phyloP scores from a whole-genome alignment of 2,113 vertebrate species.

The Hyla sarda region DNA sequence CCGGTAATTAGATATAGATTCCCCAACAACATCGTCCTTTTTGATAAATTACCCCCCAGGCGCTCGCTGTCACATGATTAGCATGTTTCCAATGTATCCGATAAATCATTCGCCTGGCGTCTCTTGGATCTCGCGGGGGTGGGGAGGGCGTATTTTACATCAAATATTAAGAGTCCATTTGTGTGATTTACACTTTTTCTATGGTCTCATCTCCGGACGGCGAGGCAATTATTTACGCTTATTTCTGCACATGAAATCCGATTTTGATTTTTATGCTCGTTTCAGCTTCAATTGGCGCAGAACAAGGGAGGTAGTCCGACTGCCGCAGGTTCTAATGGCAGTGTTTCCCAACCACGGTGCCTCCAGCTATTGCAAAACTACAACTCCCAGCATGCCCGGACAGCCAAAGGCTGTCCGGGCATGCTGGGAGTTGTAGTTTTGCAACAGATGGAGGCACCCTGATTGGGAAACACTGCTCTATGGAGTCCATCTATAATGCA shows the following conservation, averaged over 20 bases:
- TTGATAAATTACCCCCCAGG: conserved; percentile 79
- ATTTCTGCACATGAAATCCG: not conserved
- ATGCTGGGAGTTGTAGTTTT: no score
- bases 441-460: no score
- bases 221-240: conserved; percentile 32
- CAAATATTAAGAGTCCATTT: conserved; percentile 70
- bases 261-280: conserved; percentile 15
- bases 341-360: no score
- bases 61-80: conserved; percentile 75
- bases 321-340: no score
- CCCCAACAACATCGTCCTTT: conserved; percentile 69
- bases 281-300: not conserved
- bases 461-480: no score
- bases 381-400: no score
- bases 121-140: conserved; percentile 48
- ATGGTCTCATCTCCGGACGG: not conserved
- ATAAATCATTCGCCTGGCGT: conserved; percentile 68
- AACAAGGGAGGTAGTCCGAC: not conserved
- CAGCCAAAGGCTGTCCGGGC: no score
- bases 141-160: conserved; percentile 69
- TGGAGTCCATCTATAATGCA: no score
- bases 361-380: no score
- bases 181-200: conserved; percentile 37
- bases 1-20: conserved; percentile 84
- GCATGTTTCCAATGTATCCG: conserved; percentile 78